Evolutionary conservation across 2,888 invertebrate genomes (phyloP).

Genomic region (Lumbricus terrestris): DNA sequence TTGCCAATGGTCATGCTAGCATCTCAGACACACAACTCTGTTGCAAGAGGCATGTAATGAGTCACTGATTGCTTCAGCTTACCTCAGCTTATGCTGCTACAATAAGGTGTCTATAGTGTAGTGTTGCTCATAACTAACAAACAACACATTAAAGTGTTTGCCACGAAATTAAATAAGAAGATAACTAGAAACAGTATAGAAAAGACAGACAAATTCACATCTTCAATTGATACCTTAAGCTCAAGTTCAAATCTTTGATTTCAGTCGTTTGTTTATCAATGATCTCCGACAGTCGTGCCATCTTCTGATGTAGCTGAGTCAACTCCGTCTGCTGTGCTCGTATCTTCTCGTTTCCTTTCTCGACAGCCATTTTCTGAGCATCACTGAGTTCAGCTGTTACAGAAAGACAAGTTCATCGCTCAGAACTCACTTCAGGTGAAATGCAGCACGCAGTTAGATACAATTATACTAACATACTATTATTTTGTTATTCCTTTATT

Average conservation of each 20-base stretch:
- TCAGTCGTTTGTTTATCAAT: conserved; percentile 56
- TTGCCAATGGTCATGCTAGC: neutral
- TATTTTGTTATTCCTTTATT: neutral
- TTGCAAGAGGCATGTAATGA: neutral
- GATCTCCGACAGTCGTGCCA: conserved; percentile 57
- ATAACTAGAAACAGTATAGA: neutral
- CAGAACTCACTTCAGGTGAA: neutral
- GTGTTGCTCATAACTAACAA: neutral
- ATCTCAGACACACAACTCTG: neutral
- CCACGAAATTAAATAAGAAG: neutral
- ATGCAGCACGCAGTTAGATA: neutral
- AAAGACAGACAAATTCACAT: neutral
- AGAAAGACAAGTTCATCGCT: neutral
- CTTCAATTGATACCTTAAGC: conserved; percentile 45
- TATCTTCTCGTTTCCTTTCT: conserved; percentile 48
- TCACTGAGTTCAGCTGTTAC: conserved; percentile 56
- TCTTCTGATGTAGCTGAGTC: conserved; percentile 51
- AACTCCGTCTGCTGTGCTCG: conserved; percentile 49
- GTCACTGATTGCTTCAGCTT: neutral
- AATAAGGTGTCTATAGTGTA: neutral
- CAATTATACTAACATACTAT: neutral
- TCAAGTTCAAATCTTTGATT: conserved; percentile 42
- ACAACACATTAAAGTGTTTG: neutral
- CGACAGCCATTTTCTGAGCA: conserved; percentile 56
- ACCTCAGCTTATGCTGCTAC: neutral